Evolutionary conservation across 2,113 vertebrate species (phyloP), one percentile per base, ranked within the genome.

Genomic region (Zapus hudsonius): DNA sequence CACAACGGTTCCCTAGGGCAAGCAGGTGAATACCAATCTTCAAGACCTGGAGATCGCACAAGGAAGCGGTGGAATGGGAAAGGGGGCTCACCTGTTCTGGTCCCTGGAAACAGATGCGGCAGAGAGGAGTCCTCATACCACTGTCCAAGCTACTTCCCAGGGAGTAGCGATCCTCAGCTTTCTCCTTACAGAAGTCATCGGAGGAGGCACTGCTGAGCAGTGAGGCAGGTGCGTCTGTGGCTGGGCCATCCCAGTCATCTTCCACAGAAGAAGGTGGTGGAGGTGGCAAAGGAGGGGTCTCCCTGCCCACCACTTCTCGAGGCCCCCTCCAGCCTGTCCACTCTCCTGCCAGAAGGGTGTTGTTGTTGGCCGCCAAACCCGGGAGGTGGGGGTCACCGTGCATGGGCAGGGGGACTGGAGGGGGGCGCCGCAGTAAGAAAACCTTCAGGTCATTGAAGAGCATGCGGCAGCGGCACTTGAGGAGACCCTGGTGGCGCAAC

Each of bases 91-190:
- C 99, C 98, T 99, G 99, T 95, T 99, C 99, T 1, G 99, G 99
- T 69, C 99, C 99, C 97, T 99, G 99, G 98, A 99, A 99, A 97
- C 99, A 99, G 98, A 99, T 99, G 97, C 99, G 99, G 97, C 99
- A 99, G 96, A 99, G 98, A 0, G 99, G 99, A 36, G 99, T 99
- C 97, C 99, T 98, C 98, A 99, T 99, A 86, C 99, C 99, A 96
- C 99, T 99, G 96, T 99, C 99, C 90, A 99, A 98, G 97, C 99
- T 99, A 98, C 99, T 99, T 97, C 98, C 99, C 95, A 99, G 98
- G 59, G 99, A 99, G 96, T 98, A 99, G 88, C 99, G 96, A 95
- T 99, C 99, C 96, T 99, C 99, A 47, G 97, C 93, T 97, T 99
- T 99, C 95, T 98, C 98, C 97, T 99, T 99, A 92, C 98, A 98